Base-by-base conservation (phyloP, 2,797 vertebrate species). In the Coreius guichenoti region DNA sequence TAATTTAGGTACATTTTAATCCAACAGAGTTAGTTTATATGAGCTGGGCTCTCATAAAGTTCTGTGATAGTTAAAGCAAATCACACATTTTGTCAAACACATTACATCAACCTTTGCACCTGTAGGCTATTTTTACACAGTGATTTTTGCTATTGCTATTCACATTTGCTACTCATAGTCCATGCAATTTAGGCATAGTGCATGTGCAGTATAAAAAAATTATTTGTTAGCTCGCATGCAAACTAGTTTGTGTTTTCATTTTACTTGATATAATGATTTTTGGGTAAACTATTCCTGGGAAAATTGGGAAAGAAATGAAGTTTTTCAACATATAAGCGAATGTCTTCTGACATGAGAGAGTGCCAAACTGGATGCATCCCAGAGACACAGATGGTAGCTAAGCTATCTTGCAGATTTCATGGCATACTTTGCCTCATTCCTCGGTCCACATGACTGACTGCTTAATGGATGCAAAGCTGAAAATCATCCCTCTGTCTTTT, bases 1-100 rank as follows among this genome's bases (percentile, higher is more conserved):
- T 94, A 91, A 91, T 94, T 94, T 87, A 87, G 88, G 74, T 87
- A 88, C 82, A 94, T 95, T 94, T 94, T 68, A 90, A 92, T 95
- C 92, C 93, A 93, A 86, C 73, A 45, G 19, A 80, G 45, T 51
- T 21, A 3, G 13, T 47, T 69, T 23, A 16, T 78, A 45, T 63
- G 36, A 79, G 39, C 54, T 58, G 56, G 23, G 17, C 5, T 70
- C 31, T 81, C 45, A 49, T 45, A 51, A 51, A 51, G n/a, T 11
- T 26, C 4, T 14, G 54, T 29, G n/a, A 56, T 45, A 61, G 49
- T 6, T 26, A 12, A 80, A 68, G 17, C 58, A 63, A 31, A 9
- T 79, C 58, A 8, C 26, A 3, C 74, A 36, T 11, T 45, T n/a
- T 63, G 45, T 51, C 45, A 74, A 83, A 76, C 43, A 74, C 58